A percentile compares a stretch with the other conserved stretches of the same genome.
phyloP scores from a whole-genome alignment of 2,888 invertebrate species.

The Caenorhabditis drosophilae region DNA sequence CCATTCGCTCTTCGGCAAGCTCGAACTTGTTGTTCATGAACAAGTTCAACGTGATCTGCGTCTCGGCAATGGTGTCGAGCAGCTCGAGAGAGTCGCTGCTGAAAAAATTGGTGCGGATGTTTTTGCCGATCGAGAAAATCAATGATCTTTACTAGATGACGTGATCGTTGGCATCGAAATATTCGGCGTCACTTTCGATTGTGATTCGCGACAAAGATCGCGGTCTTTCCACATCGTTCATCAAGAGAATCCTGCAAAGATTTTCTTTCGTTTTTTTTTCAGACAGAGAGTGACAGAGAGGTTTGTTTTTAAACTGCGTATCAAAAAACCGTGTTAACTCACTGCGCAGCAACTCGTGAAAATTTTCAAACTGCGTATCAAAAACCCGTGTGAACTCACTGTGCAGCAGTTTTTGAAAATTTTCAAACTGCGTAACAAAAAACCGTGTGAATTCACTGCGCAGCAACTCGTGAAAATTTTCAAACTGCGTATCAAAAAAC shows the following conservation, averaged over 20 bases:
- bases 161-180: slow-evolving; percentile 53
- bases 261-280: no score
- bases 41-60: slow-evolving; percentile 81
- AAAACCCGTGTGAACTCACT: no score
- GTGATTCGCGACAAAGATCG: slow-evolving; percentile 42
- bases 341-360: no score
- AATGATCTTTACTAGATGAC: slow-evolving; percentile 53
- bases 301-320: no score
- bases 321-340: no score
- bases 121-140: neutral
- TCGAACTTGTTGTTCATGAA: slow-evolving; percentile 91
- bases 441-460: no score
- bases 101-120: slow-evolving; percentile 12
- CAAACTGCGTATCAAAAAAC: no score
- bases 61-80: slow-evolving; percentile 79
- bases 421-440: no score
- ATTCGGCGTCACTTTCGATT: slow-evolving; percentile 45
- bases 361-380: no score
- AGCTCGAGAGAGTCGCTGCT: slow-evolving; percentile 70
- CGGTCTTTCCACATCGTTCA: slow-evolving; percentile 43
- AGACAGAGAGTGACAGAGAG: no score
- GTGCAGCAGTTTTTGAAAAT: no score
- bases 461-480: no score
- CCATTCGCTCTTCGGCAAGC: slow-evolving; percentile 81
- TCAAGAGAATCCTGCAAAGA: slow-evolving; percentile 8